These are phyloP conservation scores for Notiomystis cincta DNA, from an alignment of 2,113 vertebrate species.

Conservation along the genomic window DNA sequence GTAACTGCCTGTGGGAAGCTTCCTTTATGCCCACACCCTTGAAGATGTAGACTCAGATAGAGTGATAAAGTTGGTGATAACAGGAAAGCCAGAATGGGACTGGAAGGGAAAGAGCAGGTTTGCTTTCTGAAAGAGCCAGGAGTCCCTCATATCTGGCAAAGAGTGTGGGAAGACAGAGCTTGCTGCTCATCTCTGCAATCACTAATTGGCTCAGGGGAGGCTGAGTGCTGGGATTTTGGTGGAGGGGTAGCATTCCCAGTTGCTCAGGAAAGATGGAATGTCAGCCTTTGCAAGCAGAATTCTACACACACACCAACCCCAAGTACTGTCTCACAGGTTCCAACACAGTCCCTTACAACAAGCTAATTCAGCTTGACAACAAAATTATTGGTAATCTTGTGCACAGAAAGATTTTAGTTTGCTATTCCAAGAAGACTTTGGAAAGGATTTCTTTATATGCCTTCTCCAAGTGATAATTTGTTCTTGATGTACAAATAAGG, in stretches of 20 bases:
- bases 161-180: background rate
- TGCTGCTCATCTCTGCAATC: background rate
- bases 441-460: background rate
- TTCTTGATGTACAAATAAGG: background rate
- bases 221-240: accelerated
- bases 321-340: background rate
- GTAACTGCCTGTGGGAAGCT: background rate
- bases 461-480: background rate
- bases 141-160: background rate
- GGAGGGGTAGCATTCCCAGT: background rate
- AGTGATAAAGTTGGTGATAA: accelerated
- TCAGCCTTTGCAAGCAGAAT: background rate
- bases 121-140: background rate
- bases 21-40: background rate
- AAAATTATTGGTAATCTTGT: background rate
- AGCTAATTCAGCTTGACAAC: background rate
- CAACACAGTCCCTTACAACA: background rate
- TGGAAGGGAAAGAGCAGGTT: background rate
- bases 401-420: background rate
- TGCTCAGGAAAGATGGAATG: background rate
- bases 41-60: background rate
- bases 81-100: background rate
- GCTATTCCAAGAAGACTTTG: background rate
- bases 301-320: background rate
- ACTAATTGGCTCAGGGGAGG: background rate